Conservation (phyloP, 2,888 invertebrate genomes). For the Trisateles emortualis region DNA sequence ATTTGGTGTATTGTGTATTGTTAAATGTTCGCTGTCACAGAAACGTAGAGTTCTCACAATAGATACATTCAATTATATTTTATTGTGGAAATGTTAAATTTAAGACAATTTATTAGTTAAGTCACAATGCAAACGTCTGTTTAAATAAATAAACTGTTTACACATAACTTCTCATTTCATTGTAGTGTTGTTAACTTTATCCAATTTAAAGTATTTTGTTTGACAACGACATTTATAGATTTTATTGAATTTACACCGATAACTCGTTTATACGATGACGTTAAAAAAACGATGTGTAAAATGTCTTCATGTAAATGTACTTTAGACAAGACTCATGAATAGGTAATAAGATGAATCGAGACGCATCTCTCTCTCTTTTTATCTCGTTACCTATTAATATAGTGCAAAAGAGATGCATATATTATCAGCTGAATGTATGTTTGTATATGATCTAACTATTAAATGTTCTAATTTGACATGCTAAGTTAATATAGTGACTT, state of each 20-base stretch:
- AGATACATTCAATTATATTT: slow-evolving; percentile 26
- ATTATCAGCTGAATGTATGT: too few relatives aligned
- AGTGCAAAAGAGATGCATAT: too few relatives aligned
- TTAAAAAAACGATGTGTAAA: too few relatives aligned
- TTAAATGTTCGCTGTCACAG: slow-evolving; percentile 19
- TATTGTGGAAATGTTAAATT: slow-evolving; percentile 34
- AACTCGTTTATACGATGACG: too few relatives aligned
- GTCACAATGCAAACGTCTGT: slow-evolving; percentile 41
- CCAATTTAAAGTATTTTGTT: neutral
- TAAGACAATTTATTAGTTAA: slow-evolving; percentile 41
- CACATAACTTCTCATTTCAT: slow-evolving; percentile 33
- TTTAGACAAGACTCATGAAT: too few relatives aligned
- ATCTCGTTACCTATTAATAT: too few relatives aligned
- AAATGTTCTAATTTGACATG: neutral
- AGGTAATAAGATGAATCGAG: too few relatives aligned
- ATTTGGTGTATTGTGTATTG: neutral
- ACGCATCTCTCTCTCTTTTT: too few relatives aligned
- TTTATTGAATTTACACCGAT: neutral
- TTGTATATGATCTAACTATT: neutral
- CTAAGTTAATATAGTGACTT: slow-evolving; percentile 14
- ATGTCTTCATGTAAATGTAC: too few relatives aligned
- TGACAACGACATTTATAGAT: neutral
- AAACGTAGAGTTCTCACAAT: slow-evolving; percentile 18
- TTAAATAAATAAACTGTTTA: slow-evolving; percentile 39
- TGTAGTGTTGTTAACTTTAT: slow-evolving; percentile 22